phyloP scores from a whole-genome alignment of 1,140 invertebrate species.

The Hycleus phaleratus region DNA sequence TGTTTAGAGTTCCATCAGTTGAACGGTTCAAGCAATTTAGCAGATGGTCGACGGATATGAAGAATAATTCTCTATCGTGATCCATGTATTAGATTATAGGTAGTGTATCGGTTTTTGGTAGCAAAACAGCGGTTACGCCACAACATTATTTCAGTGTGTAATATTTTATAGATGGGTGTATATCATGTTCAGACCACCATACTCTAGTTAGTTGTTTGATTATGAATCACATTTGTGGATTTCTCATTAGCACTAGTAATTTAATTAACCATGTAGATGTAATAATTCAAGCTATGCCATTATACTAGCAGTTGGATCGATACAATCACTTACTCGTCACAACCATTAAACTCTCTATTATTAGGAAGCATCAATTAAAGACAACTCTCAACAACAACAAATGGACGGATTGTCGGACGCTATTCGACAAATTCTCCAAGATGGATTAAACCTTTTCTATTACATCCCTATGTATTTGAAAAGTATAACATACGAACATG shows the following conservation, averaged over 20 bases:
- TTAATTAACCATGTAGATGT: constrained; percentile 13
- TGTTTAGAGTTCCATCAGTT: no score
- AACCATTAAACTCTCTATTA: constrained; percentile 9
- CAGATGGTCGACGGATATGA: no score
- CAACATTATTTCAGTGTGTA: no score
- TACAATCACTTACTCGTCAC: constrained; percentile 10
- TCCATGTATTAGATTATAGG: no score
- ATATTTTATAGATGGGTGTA: no score
- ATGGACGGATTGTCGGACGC: background rate
- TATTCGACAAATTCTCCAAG: background rate
- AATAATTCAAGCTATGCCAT: constrained; percentile 9
- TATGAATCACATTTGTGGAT: background rate
- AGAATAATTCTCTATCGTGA: no score
- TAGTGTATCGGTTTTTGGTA: no score
- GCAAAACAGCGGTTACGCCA: no score
- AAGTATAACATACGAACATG: background rate
- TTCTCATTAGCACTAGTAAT: constrained; percentile 10
- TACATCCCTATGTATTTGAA: background rate
- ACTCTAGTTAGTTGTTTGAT: background rate
- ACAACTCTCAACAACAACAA: background rate
- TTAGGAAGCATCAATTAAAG: constrained; percentile 2
- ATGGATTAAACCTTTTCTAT: background rate
- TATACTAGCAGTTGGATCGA: constrained; percentile 1
- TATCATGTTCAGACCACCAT: background rate
- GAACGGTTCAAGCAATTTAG: no score